Conservation (phyloP, 2,797 vertebrate species). For the Halcyon chelicuti region DNA sequence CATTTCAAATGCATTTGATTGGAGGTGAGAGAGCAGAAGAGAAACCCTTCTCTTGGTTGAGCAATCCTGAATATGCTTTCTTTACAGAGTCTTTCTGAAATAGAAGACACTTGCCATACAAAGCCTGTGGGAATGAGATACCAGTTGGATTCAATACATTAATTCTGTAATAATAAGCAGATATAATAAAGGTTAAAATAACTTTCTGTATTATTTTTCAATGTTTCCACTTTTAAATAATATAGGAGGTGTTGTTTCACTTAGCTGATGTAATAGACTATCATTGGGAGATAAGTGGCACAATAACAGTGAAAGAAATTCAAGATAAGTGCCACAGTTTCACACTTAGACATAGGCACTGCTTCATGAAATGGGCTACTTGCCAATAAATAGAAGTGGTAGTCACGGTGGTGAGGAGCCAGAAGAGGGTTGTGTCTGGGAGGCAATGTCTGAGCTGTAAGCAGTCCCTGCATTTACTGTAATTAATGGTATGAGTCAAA, state of each 20-base stretch:
- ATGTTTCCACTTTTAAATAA: background rate
- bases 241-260: background rate
- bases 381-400: background rate
- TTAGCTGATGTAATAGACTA: background rate
- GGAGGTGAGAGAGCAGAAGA: background rate
- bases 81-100: background rate
- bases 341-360: background rate
- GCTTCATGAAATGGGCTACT: background rate
- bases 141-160: background rate
- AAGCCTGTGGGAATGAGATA: background rate
- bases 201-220: background rate
- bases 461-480: background rate
- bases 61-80: background rate
- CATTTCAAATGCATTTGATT: background rate
- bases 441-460: background rate
- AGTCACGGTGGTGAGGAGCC: background rate
- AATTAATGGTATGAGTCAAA: conserved; percentile 11
- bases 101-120: background rate
- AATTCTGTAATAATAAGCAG: background rate
- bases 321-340: background rate
- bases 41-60: background rate
- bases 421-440: background rate
- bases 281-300: background rate
- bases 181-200: background rate
- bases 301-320: background rate